These are phyloP conservation scores for Himalopsyche japonica DNA, from an alignment of 2,888 invertebrate species.

Conservation along the genomic window DNA sequence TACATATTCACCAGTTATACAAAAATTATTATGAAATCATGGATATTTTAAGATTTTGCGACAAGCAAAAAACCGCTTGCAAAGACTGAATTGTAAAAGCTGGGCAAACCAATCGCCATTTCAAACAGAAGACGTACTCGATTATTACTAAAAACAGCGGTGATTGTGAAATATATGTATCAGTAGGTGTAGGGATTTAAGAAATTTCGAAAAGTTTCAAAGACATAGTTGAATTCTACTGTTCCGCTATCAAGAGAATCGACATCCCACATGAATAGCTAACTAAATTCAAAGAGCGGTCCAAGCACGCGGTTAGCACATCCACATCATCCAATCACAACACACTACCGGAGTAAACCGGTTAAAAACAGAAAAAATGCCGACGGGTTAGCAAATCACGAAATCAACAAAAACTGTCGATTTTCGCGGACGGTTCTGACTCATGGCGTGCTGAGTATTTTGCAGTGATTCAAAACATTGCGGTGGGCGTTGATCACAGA, in stretches of 20 bases:
- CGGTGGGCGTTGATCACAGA: neutral
- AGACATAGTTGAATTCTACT: too few relatives aligned
- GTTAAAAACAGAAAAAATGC: neutral
- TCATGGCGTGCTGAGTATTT: neutral
- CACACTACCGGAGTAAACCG: neutral
- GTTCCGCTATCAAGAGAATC: too few relatives aligned
- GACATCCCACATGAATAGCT: neutral
- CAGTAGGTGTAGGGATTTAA: too few relatives aligned
- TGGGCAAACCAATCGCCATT: neutral
- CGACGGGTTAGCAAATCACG: neutral
- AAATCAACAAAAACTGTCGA: neutral
- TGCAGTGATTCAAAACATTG: neutral
- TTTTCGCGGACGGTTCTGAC: neutral
- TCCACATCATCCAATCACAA: neutral
- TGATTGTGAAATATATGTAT: too few relatives aligned
- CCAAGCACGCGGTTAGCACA: neutral
- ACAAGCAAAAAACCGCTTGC: neutral
- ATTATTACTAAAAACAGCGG: too few relatives aligned
- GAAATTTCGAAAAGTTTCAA: too few relatives aligned
- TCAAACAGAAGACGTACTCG: too few relatives aligned
- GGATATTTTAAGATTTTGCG: neutral
- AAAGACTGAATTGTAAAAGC: neutral
- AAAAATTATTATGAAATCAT: too few relatives aligned
- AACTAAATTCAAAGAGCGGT: neutral
- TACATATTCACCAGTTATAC: too few relatives aligned